These are phyloP conservation scores for Paraplagusia blochii DNA, from an alignment of 2,113 vertebrate genomes.

Conservation along the genomic window DNA sequence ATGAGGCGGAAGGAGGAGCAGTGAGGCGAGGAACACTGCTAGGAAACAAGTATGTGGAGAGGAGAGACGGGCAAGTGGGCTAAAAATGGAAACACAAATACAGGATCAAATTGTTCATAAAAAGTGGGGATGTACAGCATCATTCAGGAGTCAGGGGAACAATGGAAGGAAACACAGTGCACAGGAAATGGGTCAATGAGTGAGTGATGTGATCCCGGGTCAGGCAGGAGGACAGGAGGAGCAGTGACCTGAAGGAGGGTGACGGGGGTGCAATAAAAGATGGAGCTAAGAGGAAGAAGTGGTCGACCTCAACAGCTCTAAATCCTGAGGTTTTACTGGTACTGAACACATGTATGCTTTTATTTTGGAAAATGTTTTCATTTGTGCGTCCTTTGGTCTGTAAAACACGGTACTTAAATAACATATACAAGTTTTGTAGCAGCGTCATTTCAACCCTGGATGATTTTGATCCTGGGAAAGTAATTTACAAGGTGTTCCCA, in stretches of 20 bases:
- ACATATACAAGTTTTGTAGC: too few species aligned
- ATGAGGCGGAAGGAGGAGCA: background rate
- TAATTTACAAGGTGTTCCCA: too few species aligned
- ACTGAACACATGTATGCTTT: too few species aligned
- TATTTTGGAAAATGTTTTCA: too few species aligned
- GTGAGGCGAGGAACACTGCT: background rate
- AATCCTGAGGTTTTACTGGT: background rate
- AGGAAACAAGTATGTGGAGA: background rate
- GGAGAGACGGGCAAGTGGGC: background rate
- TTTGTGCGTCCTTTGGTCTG: too few species aligned
- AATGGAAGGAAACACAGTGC: constrained; percentile 35
- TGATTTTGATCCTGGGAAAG: too few species aligned
- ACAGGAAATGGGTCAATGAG: constrained; percentile 8
- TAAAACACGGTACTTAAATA: too few species aligned
- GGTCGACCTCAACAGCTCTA: too few species aligned
- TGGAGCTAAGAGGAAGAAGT: background rate
- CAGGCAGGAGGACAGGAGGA: constrained; percentile 10
- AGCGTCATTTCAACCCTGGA: too few species aligned
- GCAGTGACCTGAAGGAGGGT: constrained; percentile 13
- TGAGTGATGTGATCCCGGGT: constrained; percentile 15
- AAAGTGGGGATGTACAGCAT: constrained; percentile 6
- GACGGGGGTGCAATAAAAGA: background rate
- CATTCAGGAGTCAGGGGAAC: constrained; percentile 3
- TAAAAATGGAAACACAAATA: background rate
- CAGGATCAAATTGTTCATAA: constrained; percentile 5